Base-by-base conservation (phyloP, 2,113 vertebrate genomes). In the Motacilla tschutschensis region DNA sequence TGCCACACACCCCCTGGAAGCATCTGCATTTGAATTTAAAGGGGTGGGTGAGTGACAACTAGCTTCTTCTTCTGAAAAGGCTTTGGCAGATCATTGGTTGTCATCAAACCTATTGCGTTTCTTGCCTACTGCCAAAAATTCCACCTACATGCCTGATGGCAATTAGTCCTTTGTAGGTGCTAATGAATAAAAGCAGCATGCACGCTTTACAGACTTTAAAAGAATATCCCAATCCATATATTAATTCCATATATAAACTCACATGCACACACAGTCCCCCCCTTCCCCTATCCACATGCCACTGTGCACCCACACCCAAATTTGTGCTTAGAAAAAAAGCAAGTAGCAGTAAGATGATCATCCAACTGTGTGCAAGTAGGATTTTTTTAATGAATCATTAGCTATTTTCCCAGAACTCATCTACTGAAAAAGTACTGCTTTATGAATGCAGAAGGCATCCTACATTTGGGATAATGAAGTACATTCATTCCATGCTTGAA, bases 81-180 rank as follows among this genome's bases (percentile, higher is more conserved):
- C 94, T 97, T 97, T 97, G 97, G 96, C 96, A 97, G 95, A 96
- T 97, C 97, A 96, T 95, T 96, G 96, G 95, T 94, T 97, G 96
- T 96, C 97, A 97, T 97, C 95, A 96, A 97, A 96, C 96, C 96
- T 96, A 97, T 97, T 97, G 92, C 96, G 50, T 96, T 96, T 96
- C 95, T 96, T 94, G 94, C 89, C 97, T 93, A 46, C 96, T 97
- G 97, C 97, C 97, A 97, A 94, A 94, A 97, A 94, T 96, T 94
- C 97, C 97, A 97, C 97, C 97, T 97, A 97, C 97, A 96, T 95
- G 95, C 97, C 97, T 97, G 96, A 97, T 97, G 96, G 97, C 97
- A 97, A 97, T 97, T 97, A 97, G 92, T 96, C 96, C 96, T 95
- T 96, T 94, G 95, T 96, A 96, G 96, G 96, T 97, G 94, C 96